Evolutionary conservation across 2,888 invertebrate species (phyloP).

Genomic region (Pandemis heparana): DNA sequence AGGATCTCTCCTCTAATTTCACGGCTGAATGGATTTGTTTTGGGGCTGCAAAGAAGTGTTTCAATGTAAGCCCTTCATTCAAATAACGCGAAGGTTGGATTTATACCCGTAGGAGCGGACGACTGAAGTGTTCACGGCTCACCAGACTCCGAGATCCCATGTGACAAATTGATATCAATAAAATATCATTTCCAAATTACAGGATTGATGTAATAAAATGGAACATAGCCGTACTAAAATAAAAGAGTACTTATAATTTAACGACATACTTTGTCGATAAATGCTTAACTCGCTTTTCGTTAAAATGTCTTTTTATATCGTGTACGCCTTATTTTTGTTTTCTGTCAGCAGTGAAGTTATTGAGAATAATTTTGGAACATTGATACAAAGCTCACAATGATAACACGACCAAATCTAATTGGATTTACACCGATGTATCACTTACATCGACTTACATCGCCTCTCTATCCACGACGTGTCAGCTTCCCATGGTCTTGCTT

Average conservation of each 20-base stretch:
- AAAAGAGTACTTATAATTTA: slow-evolving; percentile 36
- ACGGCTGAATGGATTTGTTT: slow-evolving; percentile 79
- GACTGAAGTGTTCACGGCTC: slow-evolving; percentile 68
- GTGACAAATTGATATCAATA: slow-evolving; percentile 53
- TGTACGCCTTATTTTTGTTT: background rate
- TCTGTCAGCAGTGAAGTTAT: background rate
- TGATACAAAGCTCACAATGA: too few species aligned
- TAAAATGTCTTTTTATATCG: slow-evolving; percentile 18
- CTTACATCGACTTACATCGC: too few species aligned
- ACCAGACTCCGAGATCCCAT: slow-evolving; percentile 63
- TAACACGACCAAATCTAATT: too few species aligned
- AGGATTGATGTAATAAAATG: slow-evolving; percentile 30
- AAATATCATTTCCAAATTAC: slow-evolving; percentile 37
- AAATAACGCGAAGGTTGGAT: slow-evolving; percentile 73
- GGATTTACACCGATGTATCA: background rate
- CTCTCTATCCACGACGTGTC: background rate
- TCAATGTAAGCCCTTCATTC: slow-evolving; percentile 75
- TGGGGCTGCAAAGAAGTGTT: slow-evolving; percentile 76
- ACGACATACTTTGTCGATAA: slow-evolving; percentile 33
- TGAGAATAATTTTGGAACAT: background rate
- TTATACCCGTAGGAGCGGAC: slow-evolving; percentile 61
- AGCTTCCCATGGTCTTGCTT: background rate
- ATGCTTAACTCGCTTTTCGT: slow-evolving; percentile 27
- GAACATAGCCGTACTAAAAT: slow-evolving; percentile 8
- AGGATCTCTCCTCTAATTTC: slow-evolving; percentile 78